phyloP scores from a whole-genome alignment of 2,113 vertebrate species.

The Platanista minor region DNA sequence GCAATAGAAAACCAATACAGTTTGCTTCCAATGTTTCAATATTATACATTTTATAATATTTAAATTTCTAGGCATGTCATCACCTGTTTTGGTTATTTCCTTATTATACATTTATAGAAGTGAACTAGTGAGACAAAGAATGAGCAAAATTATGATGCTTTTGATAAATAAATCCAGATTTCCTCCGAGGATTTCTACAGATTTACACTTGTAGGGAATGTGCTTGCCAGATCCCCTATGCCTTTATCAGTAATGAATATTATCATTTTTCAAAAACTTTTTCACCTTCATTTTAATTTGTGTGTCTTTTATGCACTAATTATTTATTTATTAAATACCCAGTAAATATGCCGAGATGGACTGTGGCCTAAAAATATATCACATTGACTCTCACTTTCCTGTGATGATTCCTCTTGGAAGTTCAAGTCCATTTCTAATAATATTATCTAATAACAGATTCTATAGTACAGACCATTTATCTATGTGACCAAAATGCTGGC shows the following conservation, averaged over 20 bases:
- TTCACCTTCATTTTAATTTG: conserved; percentile 8
- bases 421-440: conserved; percentile 33
- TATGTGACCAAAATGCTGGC: background rate
- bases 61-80: background rate
- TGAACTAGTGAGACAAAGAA: background rate
- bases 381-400: background rate
- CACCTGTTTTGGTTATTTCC: background rate
- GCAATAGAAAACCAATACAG: background rate
- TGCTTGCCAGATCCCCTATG: background rate
- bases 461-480: background rate
- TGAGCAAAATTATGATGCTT: background rate
- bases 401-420: background rate
- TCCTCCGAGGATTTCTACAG: background rate
- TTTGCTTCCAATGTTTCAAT: background rate
- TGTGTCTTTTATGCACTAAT: background rate
- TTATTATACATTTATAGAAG: background rate
- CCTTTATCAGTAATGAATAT: background rate
- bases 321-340: background rate
- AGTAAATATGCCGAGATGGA: background rate
- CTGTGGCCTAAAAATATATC: background rate
- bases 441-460: background rate
- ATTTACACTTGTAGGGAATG: background rate
- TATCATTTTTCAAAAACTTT: background rate
- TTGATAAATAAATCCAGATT: background rate
- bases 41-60: background rate